Evolutionary conservation across 2,888 invertebrate species (phyloP), one percentile per base, ranked within the genome.

Genomic region (Drosophila koepferae): DNA sequence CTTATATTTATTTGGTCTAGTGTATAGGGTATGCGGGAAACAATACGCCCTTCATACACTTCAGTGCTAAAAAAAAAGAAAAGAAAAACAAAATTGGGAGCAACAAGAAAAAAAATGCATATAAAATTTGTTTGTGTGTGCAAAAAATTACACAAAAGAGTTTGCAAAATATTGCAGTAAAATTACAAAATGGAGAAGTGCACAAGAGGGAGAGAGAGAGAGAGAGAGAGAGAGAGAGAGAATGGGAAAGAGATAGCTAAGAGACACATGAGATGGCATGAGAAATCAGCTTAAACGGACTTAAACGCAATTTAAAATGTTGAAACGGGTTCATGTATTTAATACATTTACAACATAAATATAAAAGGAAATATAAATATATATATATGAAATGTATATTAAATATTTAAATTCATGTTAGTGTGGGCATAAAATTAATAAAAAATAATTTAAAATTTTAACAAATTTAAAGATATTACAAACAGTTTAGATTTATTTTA

Each of bases 121-220:
- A 61, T 59, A 72, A 81, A 81, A 81, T 80, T 74, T 66, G 77
- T 68, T 77, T 81, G 72, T 68, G 77, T 76, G 81, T 74, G 81
- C 85, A 86, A 89, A 86, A 80, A 88, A 86, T 84, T 84, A 76
- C 84, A 79, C 66, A 86, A 86, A 84, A 79, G 28, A 74, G 74
- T 72, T 49, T 67, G 63, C 67, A 74, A 78, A 75, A 76, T 58
- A 59, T 61, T 69, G 66, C 67, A 56, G 65, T 63, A 65, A 74
- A 76, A 54, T 18, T 60, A 34, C 53, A 61, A 56, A 67, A 70
- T 66, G 63, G 69, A 72, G 70, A 72, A 67, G 63, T 59, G 14
- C 51, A 23, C 44, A 46, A 36, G 53, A 63, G 20, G 5, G 18
- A 0, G 16, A 46, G 46, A 34, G 36, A 14, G 49, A 44, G 20